Base-by-base conservation (phyloP, 2,797 vertebrate genomes). In the Apodemus agrarius region DNA sequence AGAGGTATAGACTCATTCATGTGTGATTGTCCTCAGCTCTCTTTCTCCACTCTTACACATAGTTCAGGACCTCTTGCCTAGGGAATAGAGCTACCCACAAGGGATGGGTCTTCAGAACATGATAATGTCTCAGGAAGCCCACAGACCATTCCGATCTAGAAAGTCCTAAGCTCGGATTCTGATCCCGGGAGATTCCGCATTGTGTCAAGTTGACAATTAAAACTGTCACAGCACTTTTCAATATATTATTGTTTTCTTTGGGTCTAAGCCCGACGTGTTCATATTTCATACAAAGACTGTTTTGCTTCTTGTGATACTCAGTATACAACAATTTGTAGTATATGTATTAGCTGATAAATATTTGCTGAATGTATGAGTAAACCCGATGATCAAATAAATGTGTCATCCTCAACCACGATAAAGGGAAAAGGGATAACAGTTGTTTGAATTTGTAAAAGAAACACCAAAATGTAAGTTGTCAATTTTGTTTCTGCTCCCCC, bases 381-480 rank as follows among this genome's bases (percentile, higher is more conserved):
- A 37, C 75, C 19, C 94, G 37, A 88, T 79, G n/a, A 96, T 65
- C 49, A 40, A n/a, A 65, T 14, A 92, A 72, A 16, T 76, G 46
- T 81, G 10, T 84, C 88, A 72, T 49, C 80, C 80, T 16, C 37
- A 86, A 85, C 34, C 72, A 16, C 17, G 17, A 34, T 84, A 80
- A 91, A 82, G 7, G 13, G 4, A 8, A 65, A 31, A 74, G 43
- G 74, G 24, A 29, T 91, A 83, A 57, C 9, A 6, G 29, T 49
- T 84, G 24, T 82, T 96, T 96, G 80, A 89, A 91, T 90, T 96
- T 91, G 72, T 80, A 94, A 81, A 22, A 63, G 0, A 22, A 1
- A 65, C 81, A 0, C 65, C 19, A 52, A 8, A 92, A 86, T 57
- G 69, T 49, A 86, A 69, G 31, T 10, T 96, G 37, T n/a, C 83